Evolutionary conservation across 1,140 invertebrate genomes (phyloP).

Genomic region (Armadillidium nasatum): DNA sequence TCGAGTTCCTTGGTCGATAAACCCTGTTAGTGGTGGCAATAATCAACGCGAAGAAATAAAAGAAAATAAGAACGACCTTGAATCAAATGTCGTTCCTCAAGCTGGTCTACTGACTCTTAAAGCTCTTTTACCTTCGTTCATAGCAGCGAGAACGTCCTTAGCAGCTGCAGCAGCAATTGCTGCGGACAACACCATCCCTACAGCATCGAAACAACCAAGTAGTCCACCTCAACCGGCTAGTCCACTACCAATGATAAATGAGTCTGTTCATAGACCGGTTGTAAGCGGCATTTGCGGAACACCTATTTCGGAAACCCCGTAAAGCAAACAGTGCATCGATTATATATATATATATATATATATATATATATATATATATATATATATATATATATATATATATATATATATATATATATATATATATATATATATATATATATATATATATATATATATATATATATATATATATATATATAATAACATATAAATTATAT

Average conservation of each 20-base stretch:
- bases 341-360: not conserved
- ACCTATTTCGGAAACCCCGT: not conserved
- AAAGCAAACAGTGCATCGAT: not conserved
- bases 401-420: constrained; percentile 15
- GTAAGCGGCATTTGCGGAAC: not conserved
- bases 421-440: not conserved
- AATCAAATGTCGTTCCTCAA: not conserved
- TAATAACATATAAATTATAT: too few species aligned
- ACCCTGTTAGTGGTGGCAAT: not conserved
- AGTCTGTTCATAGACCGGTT: not conserved
- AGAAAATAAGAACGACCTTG: not conserved
- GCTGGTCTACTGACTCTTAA: not conserved
- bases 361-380: constrained; percentile 15
- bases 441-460: not conserved
- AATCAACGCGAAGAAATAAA: not conserved
- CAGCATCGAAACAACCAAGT: not conserved
- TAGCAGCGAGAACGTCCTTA: not conserved
- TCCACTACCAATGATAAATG: not conserved
- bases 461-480: too few species aligned
- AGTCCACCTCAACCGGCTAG: not conserved
- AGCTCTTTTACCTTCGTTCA: not conserved
- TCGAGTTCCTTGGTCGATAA: not conserved
- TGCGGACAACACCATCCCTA: not conserved
- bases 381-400: constrained; percentile 8
- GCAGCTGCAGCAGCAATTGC: not conserved